Evolutionary conservation across 2,113 vertebrate genomes (phyloP).

Genomic region (Sinocyclocheilus anophthalmus): DNA sequence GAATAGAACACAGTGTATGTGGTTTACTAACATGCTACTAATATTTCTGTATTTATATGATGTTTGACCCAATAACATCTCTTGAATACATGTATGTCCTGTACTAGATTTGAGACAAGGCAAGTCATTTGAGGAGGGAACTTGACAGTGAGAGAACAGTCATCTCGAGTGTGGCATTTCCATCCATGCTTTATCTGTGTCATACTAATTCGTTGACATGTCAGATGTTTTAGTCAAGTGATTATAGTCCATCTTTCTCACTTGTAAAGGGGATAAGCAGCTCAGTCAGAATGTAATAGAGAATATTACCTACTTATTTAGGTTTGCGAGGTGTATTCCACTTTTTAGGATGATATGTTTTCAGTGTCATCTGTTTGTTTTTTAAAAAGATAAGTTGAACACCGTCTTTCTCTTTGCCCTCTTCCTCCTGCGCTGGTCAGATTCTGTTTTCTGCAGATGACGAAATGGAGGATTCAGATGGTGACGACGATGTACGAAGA

Average conservation of each 20-base stretch:
- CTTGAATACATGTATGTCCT: background rate
- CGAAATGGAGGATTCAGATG: constrained; percentile 94
- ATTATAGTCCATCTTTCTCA: background rate
- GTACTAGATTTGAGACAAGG: background rate
- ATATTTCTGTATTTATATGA: background rate
- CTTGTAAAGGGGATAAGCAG: background rate
- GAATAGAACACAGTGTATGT: background rate
- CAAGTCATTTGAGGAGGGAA: background rate
- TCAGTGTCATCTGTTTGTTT: background rate
- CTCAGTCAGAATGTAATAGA: background rate
- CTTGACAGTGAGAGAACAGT: background rate
- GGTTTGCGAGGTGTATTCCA: background rate
- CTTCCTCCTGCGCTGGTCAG: constrained; percentile 65
- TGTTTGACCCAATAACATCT: background rate
- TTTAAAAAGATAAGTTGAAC: background rate
- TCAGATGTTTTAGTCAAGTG: background rate
- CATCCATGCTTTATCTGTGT: background rate
- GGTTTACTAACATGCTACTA: background rate
- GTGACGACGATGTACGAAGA: constrained; percentile 87
- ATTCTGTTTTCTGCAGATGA: constrained; percentile 97
- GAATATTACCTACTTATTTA: background rate
- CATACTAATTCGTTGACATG: background rate
- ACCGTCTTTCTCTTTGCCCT: background rate
- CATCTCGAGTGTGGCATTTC: background rate
- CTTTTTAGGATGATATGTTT: background rate